Evolutionary conservation across 2,888 invertebrate species (phyloP).

Genomic region (Spatulosminthurus flaviceps): DNA sequence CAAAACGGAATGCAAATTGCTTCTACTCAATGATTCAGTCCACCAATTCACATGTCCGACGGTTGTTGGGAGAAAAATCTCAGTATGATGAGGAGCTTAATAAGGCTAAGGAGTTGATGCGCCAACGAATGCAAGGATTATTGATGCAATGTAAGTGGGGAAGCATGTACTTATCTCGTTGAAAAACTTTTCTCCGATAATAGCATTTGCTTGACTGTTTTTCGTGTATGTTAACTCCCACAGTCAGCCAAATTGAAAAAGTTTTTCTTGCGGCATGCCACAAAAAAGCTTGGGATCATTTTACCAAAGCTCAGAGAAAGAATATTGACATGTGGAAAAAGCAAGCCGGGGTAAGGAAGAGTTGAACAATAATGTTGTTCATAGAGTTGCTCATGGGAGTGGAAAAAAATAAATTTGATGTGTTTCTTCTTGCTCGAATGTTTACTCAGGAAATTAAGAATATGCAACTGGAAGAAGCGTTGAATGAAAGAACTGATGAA

Average conservation of each 20-base stretch:
- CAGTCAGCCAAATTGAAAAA: slow-evolving; percentile 99
- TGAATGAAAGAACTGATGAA: slow-evolving; percentile 76
- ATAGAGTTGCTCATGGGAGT: not conserved
- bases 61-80: slow-evolving; percentile 84
- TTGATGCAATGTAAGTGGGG: slow-evolving; percentile 95
- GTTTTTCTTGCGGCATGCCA: slow-evolving; percentile 95
- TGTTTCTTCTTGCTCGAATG: not conserved
- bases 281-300: slow-evolving; percentile 99
- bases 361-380: not conserved
- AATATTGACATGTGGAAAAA: slow-evolving; percentile 98
- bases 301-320: slow-evolving; percentile 98
- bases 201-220: not conserved
- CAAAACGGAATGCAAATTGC: slow-evolving; percentile 86
- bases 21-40: slow-evolving; percentile 97
- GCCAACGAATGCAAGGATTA: slow-evolving; percentile 84
- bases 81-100: slow-evolving; percentile 88
- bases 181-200: slow-evolving; percentile 47
- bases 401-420: not conserved
- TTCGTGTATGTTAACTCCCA: slow-evolving; percentile 53
- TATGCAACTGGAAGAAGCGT: slow-evolving; percentile 73
- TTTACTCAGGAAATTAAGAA: slow-evolving; percentile 74
- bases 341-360: slow-evolving; percentile 85
- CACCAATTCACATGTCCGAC: slow-evolving; percentile 89
- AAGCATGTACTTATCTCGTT: not conserved
- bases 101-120: slow-evolving; percentile 83